Percentiles rank a stretch among this genome's conserved stretches.
Conservation (phyloP, 2,113 vertebrate genomes). For the Alouatta palliata region DNA sequence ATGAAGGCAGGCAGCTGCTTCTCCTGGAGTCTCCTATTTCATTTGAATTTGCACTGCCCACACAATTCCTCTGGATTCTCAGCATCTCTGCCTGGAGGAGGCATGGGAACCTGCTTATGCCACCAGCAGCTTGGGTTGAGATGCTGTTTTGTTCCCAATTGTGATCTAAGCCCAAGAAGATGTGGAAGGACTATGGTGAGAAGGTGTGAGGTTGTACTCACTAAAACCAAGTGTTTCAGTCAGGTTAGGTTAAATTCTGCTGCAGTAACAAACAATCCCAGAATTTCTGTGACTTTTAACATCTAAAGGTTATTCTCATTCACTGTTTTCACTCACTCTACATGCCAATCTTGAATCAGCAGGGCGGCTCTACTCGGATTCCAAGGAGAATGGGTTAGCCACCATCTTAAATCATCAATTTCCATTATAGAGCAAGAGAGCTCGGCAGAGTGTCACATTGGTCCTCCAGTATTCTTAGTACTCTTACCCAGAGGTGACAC, state of each 20-base stretch:
- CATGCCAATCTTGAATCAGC: background rate
- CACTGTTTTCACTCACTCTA: no score
- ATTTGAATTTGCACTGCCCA: background rate
- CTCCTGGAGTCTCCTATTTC: background rate
- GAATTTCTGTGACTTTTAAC: background rate
- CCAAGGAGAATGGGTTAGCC: background rate
- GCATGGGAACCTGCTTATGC: background rate
- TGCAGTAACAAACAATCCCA: background rate
- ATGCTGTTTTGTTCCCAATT: background rate
- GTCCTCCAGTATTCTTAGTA: background rate
- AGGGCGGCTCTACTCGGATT: background rate
- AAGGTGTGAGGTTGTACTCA: background rate
- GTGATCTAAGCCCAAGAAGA: background rate
- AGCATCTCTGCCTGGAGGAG: background rate
- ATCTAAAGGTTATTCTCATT: background rate
- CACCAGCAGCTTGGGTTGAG: background rate
- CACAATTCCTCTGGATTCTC: background rate
- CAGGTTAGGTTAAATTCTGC: background rate
- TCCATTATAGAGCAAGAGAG: background rate
- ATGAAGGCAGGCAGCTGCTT: background rate
- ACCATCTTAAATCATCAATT: background rate
- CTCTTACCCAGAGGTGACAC: background rate
- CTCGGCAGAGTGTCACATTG: accelerated
- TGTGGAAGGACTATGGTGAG: background rate
- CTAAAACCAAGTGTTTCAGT: background rate